These are phyloP conservation scores for Catalaphyllia jardinei DNA, from an alignment of 64 coral and sea anemone species.

Conservation along the genomic window DNA sequence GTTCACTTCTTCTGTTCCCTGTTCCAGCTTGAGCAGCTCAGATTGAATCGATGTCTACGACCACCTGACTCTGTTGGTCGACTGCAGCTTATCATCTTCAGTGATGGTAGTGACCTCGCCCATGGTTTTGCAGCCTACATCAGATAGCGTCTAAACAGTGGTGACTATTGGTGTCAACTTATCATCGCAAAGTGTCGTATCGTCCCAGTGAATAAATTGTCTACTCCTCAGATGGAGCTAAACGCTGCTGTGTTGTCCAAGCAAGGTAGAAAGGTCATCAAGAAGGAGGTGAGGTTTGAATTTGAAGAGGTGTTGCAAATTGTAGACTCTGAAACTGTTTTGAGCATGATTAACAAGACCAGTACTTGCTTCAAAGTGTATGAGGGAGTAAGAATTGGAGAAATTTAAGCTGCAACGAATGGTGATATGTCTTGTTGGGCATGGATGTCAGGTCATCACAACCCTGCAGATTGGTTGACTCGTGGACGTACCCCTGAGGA, in stretches of 20 bases:
- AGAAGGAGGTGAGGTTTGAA: constrained; percentile 54
- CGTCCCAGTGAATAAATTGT: constrained; percentile 64
- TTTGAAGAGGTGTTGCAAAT: constrained; percentile 51
- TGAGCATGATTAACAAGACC: constrained; percentile 51
- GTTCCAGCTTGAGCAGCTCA: constrained; percentile 65
- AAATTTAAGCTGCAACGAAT: constrained; percentile 39
- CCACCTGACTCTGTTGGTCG: constrained; percentile 14
- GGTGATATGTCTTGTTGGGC: constrained; percentile 56
- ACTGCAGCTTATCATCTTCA: constrained; percentile 63
- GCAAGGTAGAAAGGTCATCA: constrained; percentile 58
- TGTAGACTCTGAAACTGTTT: constrained; percentile 64
- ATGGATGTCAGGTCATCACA: constrained; percentile 54
- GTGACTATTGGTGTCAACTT: constrained; percentile 54
- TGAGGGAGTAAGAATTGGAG: constrained; percentile 49
- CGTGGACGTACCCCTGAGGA: constrained; percentile 15
- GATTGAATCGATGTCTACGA: constrained; percentile 38
- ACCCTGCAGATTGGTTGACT: constrained; percentile 56
- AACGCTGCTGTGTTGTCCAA: constrained; percentile 69
- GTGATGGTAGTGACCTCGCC: constrained; percentile 73
- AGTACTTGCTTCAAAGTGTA: no score
- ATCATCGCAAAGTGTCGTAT: constrained; percentile 75
- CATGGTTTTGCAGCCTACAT: constrained; percentile 71
- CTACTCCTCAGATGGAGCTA: constrained; percentile 67
- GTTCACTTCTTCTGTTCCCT: constrained; percentile 45
- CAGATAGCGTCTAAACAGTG: constrained; percentile 59